These are phyloP conservation scores for Rotaria magnacalcarata DNA, from an alignment of 2,888 invertebrate genomes.

Conservation along the genomic window DNA sequence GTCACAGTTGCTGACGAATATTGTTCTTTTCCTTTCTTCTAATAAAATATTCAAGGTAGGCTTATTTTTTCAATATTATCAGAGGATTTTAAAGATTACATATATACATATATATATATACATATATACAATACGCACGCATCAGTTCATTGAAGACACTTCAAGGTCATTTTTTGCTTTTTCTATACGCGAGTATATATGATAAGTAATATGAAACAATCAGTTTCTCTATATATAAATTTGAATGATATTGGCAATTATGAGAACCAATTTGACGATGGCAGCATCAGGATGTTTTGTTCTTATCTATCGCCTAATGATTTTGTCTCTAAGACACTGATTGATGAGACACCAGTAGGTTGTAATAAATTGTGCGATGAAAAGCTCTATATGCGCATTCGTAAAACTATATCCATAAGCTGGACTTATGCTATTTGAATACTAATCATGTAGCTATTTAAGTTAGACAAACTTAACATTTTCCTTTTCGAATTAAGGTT, in stretches of 20 bases:
- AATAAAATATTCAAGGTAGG: neutral
- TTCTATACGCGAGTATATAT: neutral
- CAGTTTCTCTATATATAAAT: neutral
- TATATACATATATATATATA: neutral
- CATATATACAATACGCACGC: neutral
- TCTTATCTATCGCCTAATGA: neutral
- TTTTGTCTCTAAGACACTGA: neutral
- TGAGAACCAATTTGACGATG: neutral
- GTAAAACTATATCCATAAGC: neutral
- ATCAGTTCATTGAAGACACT: neutral
- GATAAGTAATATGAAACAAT: slow-evolving; percentile 1
- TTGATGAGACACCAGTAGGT: neutral
- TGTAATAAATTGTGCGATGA: neutral
- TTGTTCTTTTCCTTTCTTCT: neutral
- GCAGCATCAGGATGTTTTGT: neutral
- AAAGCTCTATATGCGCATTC: neutral
- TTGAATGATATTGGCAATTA: neutral
- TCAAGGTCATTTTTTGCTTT: neutral
- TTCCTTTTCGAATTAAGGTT: neutral
- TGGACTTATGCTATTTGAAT: neutral
- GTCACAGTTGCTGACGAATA: neutral
- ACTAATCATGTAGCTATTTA: neutral
- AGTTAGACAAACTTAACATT: neutral
- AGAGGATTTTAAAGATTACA: neutral
- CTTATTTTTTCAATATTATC: neutral